A percentile compares a stretch with the other conserved stretches of the same genome.
Conservation (phyloP, 2,797 vertebrate genomes). For the Etheostoma nigrum region DNA sequence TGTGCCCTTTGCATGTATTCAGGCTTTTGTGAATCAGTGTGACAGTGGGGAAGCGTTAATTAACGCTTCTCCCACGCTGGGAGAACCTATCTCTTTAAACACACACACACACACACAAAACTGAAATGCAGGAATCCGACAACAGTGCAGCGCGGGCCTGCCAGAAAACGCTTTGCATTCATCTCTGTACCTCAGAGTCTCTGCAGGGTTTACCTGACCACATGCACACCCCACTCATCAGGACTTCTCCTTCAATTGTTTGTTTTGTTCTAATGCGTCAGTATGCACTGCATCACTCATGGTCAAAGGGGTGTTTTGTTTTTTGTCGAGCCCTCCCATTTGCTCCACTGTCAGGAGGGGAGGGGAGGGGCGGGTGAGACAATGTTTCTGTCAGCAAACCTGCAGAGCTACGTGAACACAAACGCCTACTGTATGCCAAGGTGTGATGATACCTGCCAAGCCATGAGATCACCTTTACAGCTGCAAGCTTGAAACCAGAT, state of each 20-base stretch:
- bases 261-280: slow-evolving; percentile 52
- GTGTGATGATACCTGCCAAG: slow-evolving; percentile 34
- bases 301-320: slow-evolving; percentile 41
- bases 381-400: slow-evolving; percentile 1
- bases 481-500: slow-evolving; percentile 16
- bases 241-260: slow-evolving; percentile 61
- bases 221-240: slow-evolving; percentile 32
- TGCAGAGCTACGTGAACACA: slow-evolving; percentile 14
- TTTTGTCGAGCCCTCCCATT: slow-evolving; percentile 35
- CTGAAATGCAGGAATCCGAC: slow-evolving; percentile 46
- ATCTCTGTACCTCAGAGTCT: slow-evolving; percentile 52
- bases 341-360: slow-evolving; percentile 12
- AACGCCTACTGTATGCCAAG: neutral
- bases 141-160: slow-evolving; percentile 49
- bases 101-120: slow-evolving; percentile 48
- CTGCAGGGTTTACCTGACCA: slow-evolving; percentile 50
- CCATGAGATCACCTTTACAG: slow-evolving; percentile 47
- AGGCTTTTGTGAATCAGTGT: slow-evolving; percentile 68
- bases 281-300: slow-evolving; percentile 22
- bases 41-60: slow-evolving; percentile 82
- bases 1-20: slow-evolving; percentile 47
- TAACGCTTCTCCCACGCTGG: slow-evolving; percentile 82
- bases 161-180: slow-evolving; percentile 52
- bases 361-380: slow-evolving; percentile 9
- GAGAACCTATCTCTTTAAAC: slow-evolving; percentile 70